Evolutionary conservation across 2,888 invertebrate genomes (phyloP).

Genomic region (Harpagoxenus sublaevis): DNA sequence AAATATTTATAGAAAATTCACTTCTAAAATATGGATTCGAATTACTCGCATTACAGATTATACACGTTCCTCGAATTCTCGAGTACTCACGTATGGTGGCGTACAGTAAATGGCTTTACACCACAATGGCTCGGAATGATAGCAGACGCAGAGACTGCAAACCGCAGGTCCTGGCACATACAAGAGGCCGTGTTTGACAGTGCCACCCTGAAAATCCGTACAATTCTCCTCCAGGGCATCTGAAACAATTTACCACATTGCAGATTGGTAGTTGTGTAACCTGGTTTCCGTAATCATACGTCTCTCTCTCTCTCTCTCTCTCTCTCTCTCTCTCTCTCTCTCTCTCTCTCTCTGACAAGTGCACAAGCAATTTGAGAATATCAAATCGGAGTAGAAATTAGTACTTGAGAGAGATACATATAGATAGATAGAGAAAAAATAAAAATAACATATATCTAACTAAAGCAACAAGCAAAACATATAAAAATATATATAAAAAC

Average conservation of each 20-base stretch:
- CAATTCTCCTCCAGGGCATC: constrained; percentile 92
- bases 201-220: constrained; percentile 93
- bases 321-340: no score
- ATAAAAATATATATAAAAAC: background rate
- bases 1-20: constrained; percentile 2
- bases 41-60: background rate
- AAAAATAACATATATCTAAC: background rate
- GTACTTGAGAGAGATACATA: background rate
- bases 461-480: background rate
- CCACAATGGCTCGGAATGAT: constrained; percentile 95
- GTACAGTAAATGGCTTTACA: constrained; percentile 95
- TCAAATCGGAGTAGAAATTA: background rate
- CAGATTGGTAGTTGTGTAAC: constrained; percentile 9
- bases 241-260: constrained; percentile 81
- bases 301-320: no score
- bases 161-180: constrained; percentile 95
- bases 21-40: background rate
- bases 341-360: background rate
- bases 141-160: constrained; percentile 94
- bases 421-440: background rate
- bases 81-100: constrained; percentile 92
- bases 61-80: background rate
- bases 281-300: background rate
- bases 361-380: background rate
- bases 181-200: constrained; percentile 92